A percentile compares a stretch with the other conserved stretches of the same genome.
Evolutionary conservation across 2,888 invertebrate genomes (phyloP).

Genomic region (Caenorhabditis sinica): DNA sequence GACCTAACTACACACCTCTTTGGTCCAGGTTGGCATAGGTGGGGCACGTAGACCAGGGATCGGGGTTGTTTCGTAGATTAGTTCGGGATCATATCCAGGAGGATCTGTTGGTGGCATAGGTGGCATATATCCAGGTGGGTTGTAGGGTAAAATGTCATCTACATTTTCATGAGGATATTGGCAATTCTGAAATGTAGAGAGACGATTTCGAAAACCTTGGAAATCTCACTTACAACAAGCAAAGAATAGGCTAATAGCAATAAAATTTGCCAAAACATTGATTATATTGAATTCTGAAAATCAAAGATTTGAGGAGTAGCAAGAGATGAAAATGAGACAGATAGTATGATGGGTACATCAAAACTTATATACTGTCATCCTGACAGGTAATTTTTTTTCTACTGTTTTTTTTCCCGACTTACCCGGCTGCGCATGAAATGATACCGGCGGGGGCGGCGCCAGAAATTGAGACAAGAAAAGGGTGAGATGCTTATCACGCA

Average conservation of each 20-base stretch:
- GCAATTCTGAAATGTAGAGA: constrained; percentile 1
- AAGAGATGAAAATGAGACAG: not conserved
- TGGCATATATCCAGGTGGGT: constrained; percentile 38
- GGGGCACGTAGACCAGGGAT: constrained; percentile 44
- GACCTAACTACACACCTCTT: constrained; percentile 37
- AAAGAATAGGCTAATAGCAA: not conserved
- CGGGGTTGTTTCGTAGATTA: constrained; percentile 10
- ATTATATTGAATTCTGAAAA: not conserved
- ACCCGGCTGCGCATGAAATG: constrained; percentile 43
- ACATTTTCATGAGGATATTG: constrained; percentile 27
- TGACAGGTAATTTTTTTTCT: constrained; percentile 7
- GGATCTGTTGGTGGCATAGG: constrained; percentile 49
- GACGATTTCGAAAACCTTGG: not conserved
- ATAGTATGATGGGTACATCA: constrained; percentile 7
- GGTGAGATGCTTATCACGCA: constrained; percentile 63
- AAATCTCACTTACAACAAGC: not conserved
- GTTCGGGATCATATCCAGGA: constrained; percentile 33
- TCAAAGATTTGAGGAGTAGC: not conserved
- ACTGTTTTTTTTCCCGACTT: constrained; percentile 13
- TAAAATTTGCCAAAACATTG: not conserved
- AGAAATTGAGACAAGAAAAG: constrained; percentile 38
- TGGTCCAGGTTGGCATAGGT: constrained; percentile 52
- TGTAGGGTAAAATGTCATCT: constrained; percentile 31
- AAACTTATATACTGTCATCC: constrained; percentile 33
- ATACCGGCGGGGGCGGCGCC: constrained; percentile 42